Conservation (phyloP, 2,113 vertebrate genomes). For the Hoplias malabaricus region DNA sequence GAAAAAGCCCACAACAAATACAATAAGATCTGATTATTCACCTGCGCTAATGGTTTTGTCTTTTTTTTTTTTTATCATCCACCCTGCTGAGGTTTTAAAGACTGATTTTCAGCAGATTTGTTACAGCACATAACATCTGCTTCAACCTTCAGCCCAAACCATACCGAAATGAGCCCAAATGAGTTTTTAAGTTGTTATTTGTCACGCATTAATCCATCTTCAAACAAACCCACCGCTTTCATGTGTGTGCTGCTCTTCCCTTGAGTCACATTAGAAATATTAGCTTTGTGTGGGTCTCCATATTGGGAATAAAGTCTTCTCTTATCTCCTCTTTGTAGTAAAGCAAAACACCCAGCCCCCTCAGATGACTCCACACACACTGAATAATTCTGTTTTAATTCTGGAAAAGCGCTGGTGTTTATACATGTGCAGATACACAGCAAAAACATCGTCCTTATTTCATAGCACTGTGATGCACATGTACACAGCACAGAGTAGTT, state of each 20-base stretch:
- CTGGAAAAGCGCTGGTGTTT: not conserved
- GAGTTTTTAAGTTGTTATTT: slow-evolving; percentile 43
- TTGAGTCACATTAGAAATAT: slow-evolving; percentile 33
- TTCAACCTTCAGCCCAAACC: not conserved
- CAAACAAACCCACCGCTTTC: slow-evolving; percentile 50
- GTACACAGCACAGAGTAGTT: too few relatives aligned
- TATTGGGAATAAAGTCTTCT: not conserved
- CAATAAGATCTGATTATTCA: not conserved
- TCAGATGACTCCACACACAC: not conserved
- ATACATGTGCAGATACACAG: not conserved
- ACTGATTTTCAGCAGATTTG: too few relatives aligned
- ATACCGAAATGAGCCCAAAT: slow-evolving; percentile 35
- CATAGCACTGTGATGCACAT: too few relatives aligned
- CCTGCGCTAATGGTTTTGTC: not conserved
- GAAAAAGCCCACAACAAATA: too few relatives aligned
- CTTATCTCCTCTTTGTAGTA: not conserved
- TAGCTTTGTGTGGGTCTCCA: slow-evolving; percentile 10
- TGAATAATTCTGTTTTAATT: not conserved
- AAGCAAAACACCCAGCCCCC: not conserved
- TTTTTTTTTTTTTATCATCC: not conserved
- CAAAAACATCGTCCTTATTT: not conserved
- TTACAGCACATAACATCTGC: not conserved
- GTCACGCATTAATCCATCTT: slow-evolving; percentile 56
- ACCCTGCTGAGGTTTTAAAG: not conserved
- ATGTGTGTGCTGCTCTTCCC: slow-evolving; percentile 2